These are phyloP conservation scores for Phycodurus eques DNA, from an alignment of 2,113 vertebrate genomes.

Conservation along the genomic window DNA sequence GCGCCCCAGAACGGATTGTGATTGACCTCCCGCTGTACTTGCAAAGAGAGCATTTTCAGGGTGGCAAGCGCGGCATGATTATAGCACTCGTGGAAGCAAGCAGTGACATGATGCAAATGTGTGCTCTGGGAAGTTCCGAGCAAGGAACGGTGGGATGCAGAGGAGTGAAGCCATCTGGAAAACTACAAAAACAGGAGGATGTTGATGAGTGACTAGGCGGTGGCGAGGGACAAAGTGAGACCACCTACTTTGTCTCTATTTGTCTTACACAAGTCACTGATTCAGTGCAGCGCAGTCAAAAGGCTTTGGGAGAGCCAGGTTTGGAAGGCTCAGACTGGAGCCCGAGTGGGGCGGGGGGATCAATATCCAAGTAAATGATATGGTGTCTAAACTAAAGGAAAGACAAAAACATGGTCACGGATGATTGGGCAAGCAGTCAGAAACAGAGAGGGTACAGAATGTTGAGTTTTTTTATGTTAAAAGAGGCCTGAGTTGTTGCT, in stretches of 20 bases:
- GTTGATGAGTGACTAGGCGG: conserved; percentile 53
- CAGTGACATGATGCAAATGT: conserved; percentile 70
- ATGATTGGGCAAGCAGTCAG: neutral
- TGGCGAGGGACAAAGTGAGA: conserved; percentile 26
- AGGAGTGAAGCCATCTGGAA: conserved; percentile 68
- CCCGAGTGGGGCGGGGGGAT: neutral
- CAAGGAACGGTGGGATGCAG: conserved; percentile 48
- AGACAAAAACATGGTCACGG: neutral
- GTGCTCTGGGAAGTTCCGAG: conserved; percentile 56
- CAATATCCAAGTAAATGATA: conserved; percentile 14
- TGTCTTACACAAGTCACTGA: conserved; percentile 49
- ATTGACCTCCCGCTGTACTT: conserved; percentile 32
- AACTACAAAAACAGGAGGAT: conserved; percentile 54
- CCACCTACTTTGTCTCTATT: conserved; percentile 48
- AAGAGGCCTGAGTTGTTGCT: neutral
- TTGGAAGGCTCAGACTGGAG: conserved; percentile 14
- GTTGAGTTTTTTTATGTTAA: neutral
- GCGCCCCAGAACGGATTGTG: neutral
- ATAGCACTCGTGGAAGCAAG: conserved; percentile 55
- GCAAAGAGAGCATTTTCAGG: conserved; percentile 54
- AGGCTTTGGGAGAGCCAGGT: conserved; percentile 7
- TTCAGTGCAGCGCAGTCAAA: conserved; percentile 27
- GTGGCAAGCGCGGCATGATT: conserved; percentile 59
- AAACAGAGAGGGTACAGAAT: neutral
- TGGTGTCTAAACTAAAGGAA: conserved; percentile 2